These are phyloP conservation scores for Apogon talboti DNA, from an alignment of 2,797 vertebrate genomes.

Conservation along the genomic window DNA sequence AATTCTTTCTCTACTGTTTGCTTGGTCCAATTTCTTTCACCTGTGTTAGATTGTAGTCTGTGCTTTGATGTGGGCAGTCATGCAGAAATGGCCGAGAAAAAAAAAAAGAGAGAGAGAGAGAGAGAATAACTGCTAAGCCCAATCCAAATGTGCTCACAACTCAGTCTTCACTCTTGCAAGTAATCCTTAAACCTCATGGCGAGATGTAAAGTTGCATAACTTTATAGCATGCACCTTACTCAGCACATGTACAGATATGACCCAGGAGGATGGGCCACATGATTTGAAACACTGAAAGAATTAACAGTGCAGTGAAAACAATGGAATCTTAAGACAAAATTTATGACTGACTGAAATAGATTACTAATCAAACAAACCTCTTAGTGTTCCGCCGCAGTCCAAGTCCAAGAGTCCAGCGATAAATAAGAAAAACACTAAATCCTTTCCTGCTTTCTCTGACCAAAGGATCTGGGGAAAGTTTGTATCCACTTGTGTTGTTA, in stretches of 20 bases:
- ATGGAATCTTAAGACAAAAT: constrained; percentile 31
- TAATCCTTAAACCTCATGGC: constrained; percentile 15
- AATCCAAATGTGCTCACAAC: constrained; percentile 1
- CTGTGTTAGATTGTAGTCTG: constrained; percentile 15
- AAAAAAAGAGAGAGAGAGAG: not conserved
- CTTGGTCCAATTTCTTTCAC: constrained; percentile 21
- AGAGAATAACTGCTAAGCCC: constrained; percentile 6
- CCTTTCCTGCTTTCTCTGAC: constrained; percentile 34
- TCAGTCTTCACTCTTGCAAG: constrained; percentile 2
- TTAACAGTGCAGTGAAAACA: constrained; percentile 46
- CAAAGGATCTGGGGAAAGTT: constrained; percentile 26
- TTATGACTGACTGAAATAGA: constrained; percentile 48
- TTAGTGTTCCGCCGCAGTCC: constrained; percentile 59
- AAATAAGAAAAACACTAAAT: constrained; percentile 47
- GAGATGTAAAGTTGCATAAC: constrained; percentile 38
- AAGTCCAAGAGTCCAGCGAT: constrained; percentile 73
- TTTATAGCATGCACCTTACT: constrained; percentile 15
- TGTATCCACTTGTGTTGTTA: constrained; percentile 65
- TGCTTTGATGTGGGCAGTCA: constrained; percentile 17
- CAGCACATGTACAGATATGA: not conserved
- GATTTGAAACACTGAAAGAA: not conserved
- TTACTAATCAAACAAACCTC: constrained; percentile 82
- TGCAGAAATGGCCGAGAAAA: constrained; percentile 7
- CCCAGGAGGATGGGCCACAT: not conserved
- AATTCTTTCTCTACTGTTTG: not conserved